phyloP scores from a whole-genome alignment of 2,888 invertebrate species.

The Aelia acuminata region DNA sequence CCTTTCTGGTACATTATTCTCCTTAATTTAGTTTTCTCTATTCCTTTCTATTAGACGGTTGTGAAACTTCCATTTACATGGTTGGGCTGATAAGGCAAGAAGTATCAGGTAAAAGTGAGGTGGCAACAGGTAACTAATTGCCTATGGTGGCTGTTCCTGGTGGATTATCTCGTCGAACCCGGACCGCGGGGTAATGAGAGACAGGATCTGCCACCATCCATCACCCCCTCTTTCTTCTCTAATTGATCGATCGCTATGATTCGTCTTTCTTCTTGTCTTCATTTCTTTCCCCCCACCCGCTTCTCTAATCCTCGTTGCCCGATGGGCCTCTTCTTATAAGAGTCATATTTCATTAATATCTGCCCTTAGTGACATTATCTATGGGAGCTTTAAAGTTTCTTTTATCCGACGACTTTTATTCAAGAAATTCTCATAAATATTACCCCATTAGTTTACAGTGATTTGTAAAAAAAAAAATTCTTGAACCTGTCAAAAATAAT shows the following conservation, averaged over 20 bases:
- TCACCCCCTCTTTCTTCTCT: constrained; percentile 59
- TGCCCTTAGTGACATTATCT: background rate
- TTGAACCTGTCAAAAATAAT: no score
- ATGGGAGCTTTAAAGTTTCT: background rate
- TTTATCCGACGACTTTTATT: background rate
- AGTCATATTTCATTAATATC: constrained; percentile 24
- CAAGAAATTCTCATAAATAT: background rate
- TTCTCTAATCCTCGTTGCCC: background rate
- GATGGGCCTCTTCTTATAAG: constrained; percentile 5
- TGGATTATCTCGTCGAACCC: constrained; percentile 23
- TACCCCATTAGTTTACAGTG: background rate
- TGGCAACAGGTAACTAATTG: constrained; percentile 24
- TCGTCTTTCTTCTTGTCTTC: constrained; percentile 61
- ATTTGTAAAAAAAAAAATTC: no score
- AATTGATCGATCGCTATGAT: constrained; percentile 63
- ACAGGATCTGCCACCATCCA: background rate
- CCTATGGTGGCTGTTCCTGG: background rate
- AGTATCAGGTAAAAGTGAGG: background rate
- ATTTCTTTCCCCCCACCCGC: constrained; percentile 52
- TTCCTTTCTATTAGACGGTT: background rate
- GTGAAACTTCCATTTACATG: background rate
- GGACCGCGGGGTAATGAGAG: constrained; percentile 22
- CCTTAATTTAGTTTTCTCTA: background rate
- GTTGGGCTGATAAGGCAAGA: background rate
- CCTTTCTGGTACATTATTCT: background rate